Evolutionary conservation across 2,888 invertebrate species (phyloP).

Genomic region (Caenorhabditis sp.): DNA sequence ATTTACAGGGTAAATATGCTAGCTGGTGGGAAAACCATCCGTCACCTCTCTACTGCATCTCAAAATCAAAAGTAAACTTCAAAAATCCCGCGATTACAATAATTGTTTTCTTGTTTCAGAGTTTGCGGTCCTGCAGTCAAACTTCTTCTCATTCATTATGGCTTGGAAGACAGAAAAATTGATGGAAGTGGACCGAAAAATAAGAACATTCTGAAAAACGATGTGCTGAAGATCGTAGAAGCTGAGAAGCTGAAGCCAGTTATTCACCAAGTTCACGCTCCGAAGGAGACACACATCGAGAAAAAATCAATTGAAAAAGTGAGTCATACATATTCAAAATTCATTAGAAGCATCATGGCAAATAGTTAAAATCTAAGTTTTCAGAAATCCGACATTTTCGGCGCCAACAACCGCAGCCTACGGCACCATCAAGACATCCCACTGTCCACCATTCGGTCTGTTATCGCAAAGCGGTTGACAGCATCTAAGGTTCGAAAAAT

Average conservation of each 20-base stretch:
- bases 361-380: not conserved
- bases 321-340: not conserved
- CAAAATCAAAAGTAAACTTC: constrained; percentile 40
- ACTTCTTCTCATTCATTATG: constrained; percentile 86
- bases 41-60: constrained; percentile 46
- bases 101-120: constrained; percentile 84
- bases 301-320: constrained; percentile 40
- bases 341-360: not conserved
- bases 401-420: constrained; percentile 56
- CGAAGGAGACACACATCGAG: constrained; percentile 40
- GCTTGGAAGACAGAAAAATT: constrained; percentile 84
- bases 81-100: not conserved
- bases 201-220: constrained; percentile 86
- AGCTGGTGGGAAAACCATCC: constrained; percentile 34
- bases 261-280: constrained; percentile 32
- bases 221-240: constrained; percentile 75
- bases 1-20: constrained; percentile 52
- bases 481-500: constrained; percentile 86
- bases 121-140: constrained; percentile 88
- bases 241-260: constrained; percentile 72
- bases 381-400: constrained; percentile 47
- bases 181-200: constrained; percentile 86
- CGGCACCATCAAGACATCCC: constrained; percentile 85
- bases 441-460: constrained; percentile 86
- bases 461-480: constrained; percentile 87